Conservation (phyloP, 2,113 vertebrate species). For the Nicator chloris region DNA sequence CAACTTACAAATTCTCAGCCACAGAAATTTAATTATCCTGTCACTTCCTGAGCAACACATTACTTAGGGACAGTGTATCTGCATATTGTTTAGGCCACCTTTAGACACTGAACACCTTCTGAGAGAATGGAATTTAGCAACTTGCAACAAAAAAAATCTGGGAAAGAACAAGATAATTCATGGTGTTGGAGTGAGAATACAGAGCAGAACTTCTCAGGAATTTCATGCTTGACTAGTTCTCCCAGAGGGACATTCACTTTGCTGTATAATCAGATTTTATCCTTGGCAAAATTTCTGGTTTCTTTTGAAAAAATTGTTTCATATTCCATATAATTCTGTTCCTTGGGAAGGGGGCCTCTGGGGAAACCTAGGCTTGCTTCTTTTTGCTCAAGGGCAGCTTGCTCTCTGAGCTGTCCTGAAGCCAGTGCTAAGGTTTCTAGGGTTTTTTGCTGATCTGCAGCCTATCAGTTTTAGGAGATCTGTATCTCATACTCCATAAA, state of each 20-base stretch:
- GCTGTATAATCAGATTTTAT: constrained; percentile 21
- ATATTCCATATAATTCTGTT: background rate
- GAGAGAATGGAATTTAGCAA: background rate
- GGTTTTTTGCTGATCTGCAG: background rate
- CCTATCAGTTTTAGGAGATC: background rate
- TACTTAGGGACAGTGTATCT: background rate
- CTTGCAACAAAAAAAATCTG: background rate
- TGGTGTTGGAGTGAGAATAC: background rate
- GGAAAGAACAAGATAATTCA: background rate
- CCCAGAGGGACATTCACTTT: background rate
- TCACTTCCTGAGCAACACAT: background rate
- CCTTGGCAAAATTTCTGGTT: constrained; percentile 2
- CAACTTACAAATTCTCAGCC: background rate
- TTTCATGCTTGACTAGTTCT: background rate
- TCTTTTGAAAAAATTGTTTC: background rate
- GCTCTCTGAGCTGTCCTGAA: background rate
- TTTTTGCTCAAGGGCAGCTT: background rate
- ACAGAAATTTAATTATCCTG: background rate
- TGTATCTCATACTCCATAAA: constrained; percentile 7
- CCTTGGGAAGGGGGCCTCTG: background rate
- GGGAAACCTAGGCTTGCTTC: background rate
- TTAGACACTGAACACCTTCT: background rate
- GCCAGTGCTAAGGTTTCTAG: background rate
- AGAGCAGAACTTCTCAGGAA: background rate
- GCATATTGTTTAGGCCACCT: background rate